Evolutionary conservation across 2,797 vertebrate genomes (phyloP).

Genomic region (Fratercula arctica): DNA sequence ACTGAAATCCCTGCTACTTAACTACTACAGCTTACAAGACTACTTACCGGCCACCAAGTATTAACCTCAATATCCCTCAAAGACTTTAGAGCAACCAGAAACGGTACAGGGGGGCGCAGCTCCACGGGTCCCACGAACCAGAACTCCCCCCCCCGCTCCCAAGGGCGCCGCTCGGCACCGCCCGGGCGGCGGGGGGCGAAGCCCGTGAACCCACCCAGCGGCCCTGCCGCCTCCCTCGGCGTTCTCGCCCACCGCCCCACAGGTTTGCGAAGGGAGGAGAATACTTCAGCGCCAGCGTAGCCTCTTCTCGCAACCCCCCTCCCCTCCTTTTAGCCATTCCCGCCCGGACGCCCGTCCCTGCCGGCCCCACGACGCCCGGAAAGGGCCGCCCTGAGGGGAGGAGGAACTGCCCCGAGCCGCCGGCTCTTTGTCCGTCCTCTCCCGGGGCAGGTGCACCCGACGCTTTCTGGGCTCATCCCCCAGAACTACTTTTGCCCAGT

Average conservation of each 20-base stretch:
- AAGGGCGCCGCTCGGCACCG: neutral
- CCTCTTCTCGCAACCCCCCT: neutral
- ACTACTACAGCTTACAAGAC: neutral
- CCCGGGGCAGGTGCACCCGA: neutral
- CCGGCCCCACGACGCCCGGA: neutral
- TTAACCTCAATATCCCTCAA: neutral
- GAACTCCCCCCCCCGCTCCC: too few relatives aligned
- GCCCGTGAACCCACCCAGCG: neutral
- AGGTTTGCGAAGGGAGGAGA: fast-evolving
- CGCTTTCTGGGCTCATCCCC: neutral
- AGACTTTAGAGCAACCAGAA: neutral
- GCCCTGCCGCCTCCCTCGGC: neutral
- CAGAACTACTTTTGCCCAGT: neutral
- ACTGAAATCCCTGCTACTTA: neutral
- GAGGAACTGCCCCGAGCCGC: neutral
- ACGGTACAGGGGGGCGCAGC: neutral
- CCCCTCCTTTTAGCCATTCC: fast-evolving
- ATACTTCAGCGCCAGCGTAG: neutral
- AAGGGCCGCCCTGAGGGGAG: neutral
- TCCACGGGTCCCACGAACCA: neutral
- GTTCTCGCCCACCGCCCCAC: neutral
- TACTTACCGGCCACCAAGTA: neutral
- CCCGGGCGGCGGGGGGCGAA: neutral
- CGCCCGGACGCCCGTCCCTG: neutral
- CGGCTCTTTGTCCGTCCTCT: neutral